A percentile compares a stretch with the other conserved stretches of the same genome.
These are phyloP conservation scores for Prionailurus viverrinus DNA, from an alignment of 2,113 vertebrate species.

Conservation along the genomic window DNA sequence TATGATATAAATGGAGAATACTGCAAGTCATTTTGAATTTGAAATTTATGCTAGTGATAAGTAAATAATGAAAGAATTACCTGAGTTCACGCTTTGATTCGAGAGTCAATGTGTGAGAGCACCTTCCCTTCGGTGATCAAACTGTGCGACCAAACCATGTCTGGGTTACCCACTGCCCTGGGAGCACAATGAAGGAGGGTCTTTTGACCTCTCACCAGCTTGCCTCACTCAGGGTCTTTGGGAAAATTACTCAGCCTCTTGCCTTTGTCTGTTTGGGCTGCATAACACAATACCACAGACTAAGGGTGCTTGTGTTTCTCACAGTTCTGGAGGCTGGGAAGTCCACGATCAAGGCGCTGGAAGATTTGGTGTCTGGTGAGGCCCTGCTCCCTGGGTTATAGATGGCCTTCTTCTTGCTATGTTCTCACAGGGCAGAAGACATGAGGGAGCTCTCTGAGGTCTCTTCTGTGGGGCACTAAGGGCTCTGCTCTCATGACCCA, in stretches of 20 bases:
- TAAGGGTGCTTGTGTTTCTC: not conserved
- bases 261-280: not conserved
- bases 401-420: not conserved
- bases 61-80: not conserved
- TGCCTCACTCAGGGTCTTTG: not conserved
- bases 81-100: not conserved
- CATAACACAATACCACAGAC: too few relatives aligned
- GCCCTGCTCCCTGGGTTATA: not conserved
- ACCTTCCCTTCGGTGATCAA: not conserved
- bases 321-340: not conserved
- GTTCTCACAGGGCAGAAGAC: not conserved
- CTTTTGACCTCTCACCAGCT: not conserved
- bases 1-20: not conserved
- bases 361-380: not conserved
- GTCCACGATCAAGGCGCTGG: not conserved
- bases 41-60: not conserved
- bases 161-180: not conserved
- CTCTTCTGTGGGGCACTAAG: not conserved
- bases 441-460: too few relatives aligned
- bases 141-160: not conserved
- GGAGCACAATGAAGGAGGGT: accelerated
- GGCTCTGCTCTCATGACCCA: not conserved
- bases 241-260: too few relatives aligned
- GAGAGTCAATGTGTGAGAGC: not conserved
- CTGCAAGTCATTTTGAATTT: not conserved